Percentiles rank a stretch among this genome's conserved stretches.
Evolutionary conservation across 1,140 invertebrate species (phyloP).

Genomic region (Muscidifurax raptorellus): DNA sequence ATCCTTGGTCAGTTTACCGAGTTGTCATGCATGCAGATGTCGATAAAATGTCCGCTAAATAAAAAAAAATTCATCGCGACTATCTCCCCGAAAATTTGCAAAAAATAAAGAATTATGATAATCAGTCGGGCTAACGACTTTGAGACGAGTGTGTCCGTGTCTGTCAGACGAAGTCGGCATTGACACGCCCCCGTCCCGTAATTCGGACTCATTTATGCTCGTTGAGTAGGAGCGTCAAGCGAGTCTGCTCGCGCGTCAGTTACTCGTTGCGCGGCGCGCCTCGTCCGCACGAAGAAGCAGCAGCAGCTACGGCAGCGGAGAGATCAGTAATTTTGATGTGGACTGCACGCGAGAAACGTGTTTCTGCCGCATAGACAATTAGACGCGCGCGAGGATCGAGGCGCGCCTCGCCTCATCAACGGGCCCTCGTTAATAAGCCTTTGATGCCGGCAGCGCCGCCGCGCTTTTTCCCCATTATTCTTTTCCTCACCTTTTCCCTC

Average conservation of each 20-base stretch:
- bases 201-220: conserved; percentile 73
- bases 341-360: conserved; percentile 68
- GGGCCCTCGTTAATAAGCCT: conserved; percentile 58
- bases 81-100: background rate
- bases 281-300: conserved; percentile 46
- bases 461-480: conserved; percentile 36
- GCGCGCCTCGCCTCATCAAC: conserved; percentile 56
- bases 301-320: conserved; percentile 47
- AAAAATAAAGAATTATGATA: conserved; percentile 30
- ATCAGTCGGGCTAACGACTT: background rate
- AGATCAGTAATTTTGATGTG: conserved; percentile 66
- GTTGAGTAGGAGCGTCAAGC: conserved; percentile 61
- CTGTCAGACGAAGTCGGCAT: conserved; percentile 58
- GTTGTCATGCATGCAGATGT: background rate
- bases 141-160: background rate
- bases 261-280: conserved; percentile 12
- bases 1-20: no score
- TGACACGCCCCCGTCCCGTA: conserved; percentile 70
- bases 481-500: conserved; percentile 24
- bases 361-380: conserved; percentile 62
- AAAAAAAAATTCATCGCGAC: background rate
- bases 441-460: conserved; percentile 26
- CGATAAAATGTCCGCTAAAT: background rate
- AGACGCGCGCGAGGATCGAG: conserved; percentile 46
- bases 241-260: conserved; percentile 54